These are phyloP conservation scores for Drosophila peninsularis DNA, from an alignment of 2,888 invertebrate species.

Conservation along the genomic window DNA sequence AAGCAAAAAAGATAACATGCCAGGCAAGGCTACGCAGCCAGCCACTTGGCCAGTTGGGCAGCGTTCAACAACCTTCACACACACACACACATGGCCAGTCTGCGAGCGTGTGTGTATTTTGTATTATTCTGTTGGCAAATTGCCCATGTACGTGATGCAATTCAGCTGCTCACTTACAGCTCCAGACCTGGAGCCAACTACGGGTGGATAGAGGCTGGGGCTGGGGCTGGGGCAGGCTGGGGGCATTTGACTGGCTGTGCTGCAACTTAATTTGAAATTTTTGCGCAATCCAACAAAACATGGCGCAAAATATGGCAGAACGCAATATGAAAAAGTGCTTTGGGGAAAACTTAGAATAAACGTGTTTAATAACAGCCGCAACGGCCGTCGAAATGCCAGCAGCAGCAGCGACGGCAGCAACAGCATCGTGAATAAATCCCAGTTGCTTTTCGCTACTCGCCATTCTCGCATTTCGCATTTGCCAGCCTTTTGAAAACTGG, in stretches of 20 bases:
- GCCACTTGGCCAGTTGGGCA: conserved; percentile 55
- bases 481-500: conserved; percentile 19
- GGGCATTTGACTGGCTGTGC: conserved; percentile 50
- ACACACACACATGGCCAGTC: conserved; percentile 29
- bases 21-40: conserved; percentile 40
- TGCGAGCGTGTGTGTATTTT: conserved; percentile 52
- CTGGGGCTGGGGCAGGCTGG: no score
- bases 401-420: conserved; percentile 9
- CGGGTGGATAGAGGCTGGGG: not conserved
- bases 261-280: conserved; percentile 82
- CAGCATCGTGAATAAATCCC: conserved; percentile 43
- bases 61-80: conserved; percentile 62
- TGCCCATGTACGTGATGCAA: conserved; percentile 82
- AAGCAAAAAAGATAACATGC: conserved; percentile 31
- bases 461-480: conserved; percentile 33
- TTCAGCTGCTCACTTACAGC: conserved; percentile 79
- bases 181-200: conserved; percentile 32
- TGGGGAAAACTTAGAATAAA: conserved; percentile 79
- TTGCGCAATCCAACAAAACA: conserved; percentile 79
- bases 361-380: conserved; percentile 76
- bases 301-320: conserved; percentile 73
- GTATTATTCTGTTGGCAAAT: conserved; percentile 80
- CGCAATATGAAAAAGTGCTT: conserved; percentile 77
- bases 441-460: conserved; percentile 40
- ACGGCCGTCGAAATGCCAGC: conserved; percentile 22